These are phyloP conservation scores for Alauda arvensis DNA, from an alignment of 2,797 vertebrate species.

Conservation along the genomic window DNA sequence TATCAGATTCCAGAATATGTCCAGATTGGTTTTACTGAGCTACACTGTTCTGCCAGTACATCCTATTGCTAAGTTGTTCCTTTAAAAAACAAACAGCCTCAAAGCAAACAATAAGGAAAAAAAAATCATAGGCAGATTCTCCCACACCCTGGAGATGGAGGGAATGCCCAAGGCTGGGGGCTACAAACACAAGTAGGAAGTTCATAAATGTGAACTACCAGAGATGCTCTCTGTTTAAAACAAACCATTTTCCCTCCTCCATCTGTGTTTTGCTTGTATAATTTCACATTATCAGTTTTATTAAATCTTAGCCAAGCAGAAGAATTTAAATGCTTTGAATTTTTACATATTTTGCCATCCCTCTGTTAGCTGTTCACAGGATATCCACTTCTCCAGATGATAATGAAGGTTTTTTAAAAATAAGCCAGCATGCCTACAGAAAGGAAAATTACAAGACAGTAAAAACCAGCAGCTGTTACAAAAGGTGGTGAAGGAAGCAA, in stretches of 20 bases:
- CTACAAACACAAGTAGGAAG: not conserved
- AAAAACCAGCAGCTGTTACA: not conserved
- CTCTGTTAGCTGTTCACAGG: accelerated
- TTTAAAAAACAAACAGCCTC: not conserved
- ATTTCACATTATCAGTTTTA: not conserved
- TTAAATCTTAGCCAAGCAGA: not conserved
- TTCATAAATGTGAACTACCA: not conserved
- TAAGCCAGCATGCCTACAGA: not conserved
- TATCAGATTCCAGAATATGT: not conserved
- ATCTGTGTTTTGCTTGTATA: not conserved
- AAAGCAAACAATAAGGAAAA: not conserved
- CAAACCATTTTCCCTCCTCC: not conserved
- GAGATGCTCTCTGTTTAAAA: not conserved
- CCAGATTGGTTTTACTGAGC: not conserved
- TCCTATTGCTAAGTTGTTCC: not conserved
- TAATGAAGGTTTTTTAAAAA: not conserved
- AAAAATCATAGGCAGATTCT: not conserved
- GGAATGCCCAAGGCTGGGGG: not conserved
- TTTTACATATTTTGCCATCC: not conserved
- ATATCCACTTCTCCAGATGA: not conserved
- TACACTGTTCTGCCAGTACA: not conserved
- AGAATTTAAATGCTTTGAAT: not conserved
- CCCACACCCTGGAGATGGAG: accelerated
- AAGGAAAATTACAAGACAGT: not conserved
- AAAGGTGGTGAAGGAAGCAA: not conserved